Conservation (phyloP, 2,888 invertebrate species). For the Sminthurides aquaticus region DNA sequence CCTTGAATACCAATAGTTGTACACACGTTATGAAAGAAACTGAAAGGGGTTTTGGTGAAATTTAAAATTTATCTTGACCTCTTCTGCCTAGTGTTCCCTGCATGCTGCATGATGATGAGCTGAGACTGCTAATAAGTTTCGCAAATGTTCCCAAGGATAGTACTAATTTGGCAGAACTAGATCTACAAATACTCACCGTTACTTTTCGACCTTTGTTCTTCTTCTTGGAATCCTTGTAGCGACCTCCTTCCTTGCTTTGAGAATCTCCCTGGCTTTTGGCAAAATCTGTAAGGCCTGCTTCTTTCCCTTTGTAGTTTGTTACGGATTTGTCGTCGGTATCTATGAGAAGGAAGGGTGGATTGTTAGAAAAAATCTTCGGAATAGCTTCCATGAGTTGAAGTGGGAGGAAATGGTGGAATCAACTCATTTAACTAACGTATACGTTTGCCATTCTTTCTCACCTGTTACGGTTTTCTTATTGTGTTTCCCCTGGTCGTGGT, state of each 20-base stretch:
- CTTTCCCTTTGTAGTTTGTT: conserved; percentile 36
- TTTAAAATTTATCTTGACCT: too few relatives aligned
- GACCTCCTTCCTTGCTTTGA: conserved; percentile 34
- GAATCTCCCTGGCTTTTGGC: conserved; percentile 31
- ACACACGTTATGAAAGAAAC: too few relatives aligned
- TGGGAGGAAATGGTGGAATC: too few relatives aligned
- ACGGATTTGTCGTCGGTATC: conserved; percentile 39
- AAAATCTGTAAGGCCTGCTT: conserved; percentile 37
- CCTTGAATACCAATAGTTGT: too few relatives aligned
- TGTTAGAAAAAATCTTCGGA: conserved; percentile 1
- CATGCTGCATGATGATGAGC: too few relatives aligned
- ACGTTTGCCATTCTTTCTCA: conserved; percentile 18
- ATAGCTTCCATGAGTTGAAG: conserved; percentile 1
- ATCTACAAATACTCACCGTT: conserved; percentile 36
- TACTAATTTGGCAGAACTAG: too few relatives aligned
- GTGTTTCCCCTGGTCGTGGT: conserved; percentile 34
- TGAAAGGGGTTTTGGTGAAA: too few relatives aligned
- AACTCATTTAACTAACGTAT: background rate
- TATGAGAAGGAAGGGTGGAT: conserved; percentile 11
- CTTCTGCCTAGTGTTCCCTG: too few relatives aligned
- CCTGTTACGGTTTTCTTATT: conserved; percentile 35
- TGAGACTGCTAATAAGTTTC: too few relatives aligned
- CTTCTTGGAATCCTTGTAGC: conserved; percentile 39
- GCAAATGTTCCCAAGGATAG: too few relatives aligned
- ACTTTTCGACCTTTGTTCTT: conserved; percentile 44